Evolutionary conservation across 2,888 invertebrate genomes (phyloP).

Genomic region (Heliconius aoede): DNA sequence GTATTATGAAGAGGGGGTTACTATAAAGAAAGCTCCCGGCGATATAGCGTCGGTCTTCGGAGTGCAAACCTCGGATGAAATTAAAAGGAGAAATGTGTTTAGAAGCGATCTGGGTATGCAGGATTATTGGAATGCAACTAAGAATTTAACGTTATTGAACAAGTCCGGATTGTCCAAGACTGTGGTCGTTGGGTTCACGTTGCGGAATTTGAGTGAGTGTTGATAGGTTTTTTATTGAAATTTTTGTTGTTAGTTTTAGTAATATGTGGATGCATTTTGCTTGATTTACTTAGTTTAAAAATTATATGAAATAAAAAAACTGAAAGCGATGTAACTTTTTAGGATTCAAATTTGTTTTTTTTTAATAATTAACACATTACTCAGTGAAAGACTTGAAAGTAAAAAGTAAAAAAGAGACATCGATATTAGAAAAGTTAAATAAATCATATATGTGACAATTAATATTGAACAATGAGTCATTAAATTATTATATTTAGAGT

Average conservation of each 20-base stretch:
- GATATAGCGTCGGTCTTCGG: conserved; percentile 59
- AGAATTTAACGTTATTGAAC: conserved; percentile 72
- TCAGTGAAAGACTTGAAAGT: no score
- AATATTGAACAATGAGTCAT: no score
- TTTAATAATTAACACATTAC: no score
- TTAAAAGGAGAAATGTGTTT: conserved; percentile 69
- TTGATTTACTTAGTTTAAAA: no score
- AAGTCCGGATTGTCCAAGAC: conserved; percentile 67
- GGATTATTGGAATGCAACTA: conserved; percentile 64
- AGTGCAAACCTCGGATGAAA: conserved; percentile 63
- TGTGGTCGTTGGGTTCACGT: conserved; percentile 73
- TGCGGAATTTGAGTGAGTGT: conserved; percentile 76
- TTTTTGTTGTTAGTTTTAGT: no score
- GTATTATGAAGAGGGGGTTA: conserved; percentile 75
- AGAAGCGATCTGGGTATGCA: conserved; percentile 70
- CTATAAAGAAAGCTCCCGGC: conserved; percentile 59
- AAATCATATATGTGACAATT: no score
- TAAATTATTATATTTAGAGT: no score
- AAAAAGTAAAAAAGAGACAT: no score
- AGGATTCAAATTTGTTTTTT: neutral
- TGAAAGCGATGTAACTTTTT: neutral
- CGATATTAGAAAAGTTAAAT: no score
- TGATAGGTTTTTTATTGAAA: neutral
- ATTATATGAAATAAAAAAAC: neutral
- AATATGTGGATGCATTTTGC: no score